These are phyloP conservation scores for Pachypsylla venusta DNA, from an alignment of 1,140 invertebrate genomes.

Conservation along the genomic window DNA sequence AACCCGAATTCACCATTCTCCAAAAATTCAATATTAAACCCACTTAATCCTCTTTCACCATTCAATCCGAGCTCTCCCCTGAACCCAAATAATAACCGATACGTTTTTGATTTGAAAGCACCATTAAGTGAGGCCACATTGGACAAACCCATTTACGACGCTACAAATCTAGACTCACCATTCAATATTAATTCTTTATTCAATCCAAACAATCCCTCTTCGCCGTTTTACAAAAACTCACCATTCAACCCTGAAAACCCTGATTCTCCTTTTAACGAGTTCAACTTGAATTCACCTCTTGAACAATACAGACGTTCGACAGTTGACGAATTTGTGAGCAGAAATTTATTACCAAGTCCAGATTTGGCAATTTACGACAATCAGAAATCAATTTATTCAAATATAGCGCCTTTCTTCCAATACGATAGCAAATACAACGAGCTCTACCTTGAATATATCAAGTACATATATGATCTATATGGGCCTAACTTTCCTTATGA, in stretches of 20 bases:
- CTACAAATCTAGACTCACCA: not conserved
- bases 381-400: not conserved
- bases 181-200: not conserved
- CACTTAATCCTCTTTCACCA: not conserved
- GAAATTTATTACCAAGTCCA: too few species aligned
- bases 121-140: not conserved
- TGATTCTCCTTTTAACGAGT: not conserved
- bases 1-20: not conserved
- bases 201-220: not conserved
- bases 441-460: constrained; percentile 1
- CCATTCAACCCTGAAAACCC: not conserved
- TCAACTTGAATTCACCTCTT: not conserved
- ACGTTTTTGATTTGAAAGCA: not conserved
- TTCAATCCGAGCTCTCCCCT: not conserved
- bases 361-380: not conserved
- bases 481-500: constrained; percentile 5
- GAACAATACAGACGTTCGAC: not conserved
- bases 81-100: not conserved
- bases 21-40: not conserved
- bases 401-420: not conserved
- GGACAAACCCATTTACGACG: not conserved
- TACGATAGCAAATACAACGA: not conserved
- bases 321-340: too few species aligned
- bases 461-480: constrained; percentile 3
- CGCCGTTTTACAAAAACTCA: not conserved